Percentiles rank a stretch among this genome's conserved stretches.
These are phyloP conservation scores for Drosophila jambulina DNA, from an alignment of 1,140 invertebrate genomes.

Conservation along the genomic window DNA sequence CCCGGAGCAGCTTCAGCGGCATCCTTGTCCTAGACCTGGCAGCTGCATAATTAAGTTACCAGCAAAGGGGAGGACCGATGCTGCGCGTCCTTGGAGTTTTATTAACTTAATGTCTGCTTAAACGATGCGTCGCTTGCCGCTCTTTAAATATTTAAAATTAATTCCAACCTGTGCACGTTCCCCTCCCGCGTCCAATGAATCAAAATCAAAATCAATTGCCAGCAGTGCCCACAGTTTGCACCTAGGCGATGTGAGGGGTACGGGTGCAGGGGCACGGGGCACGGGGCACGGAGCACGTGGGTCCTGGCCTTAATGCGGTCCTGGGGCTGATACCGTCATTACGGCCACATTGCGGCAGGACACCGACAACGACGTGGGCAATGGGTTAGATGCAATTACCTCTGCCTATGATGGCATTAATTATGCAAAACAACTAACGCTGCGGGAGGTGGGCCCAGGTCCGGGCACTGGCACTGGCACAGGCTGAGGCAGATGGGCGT, in stretches of 20 bases:
- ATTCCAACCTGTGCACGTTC: conserved; percentile 43
- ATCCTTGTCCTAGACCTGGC: conserved; percentile 36
- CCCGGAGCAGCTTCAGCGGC: not conserved
- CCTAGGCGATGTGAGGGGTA: conserved; percentile 20
- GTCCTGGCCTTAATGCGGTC: conserved; percentile 25
- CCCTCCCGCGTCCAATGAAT: conserved; percentile 47
- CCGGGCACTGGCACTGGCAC: not conserved
- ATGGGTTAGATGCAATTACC: conserved; percentile 67
- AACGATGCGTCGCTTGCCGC: conserved; percentile 57
- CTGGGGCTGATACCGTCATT: conserved; percentile 64
- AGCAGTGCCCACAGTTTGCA: conserved; percentile 51
- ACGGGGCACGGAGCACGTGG: not conserved
- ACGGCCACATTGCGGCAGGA: conserved; percentile 68
- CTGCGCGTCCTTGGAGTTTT: conserved; percentile 71
- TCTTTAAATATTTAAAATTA: conserved; percentile 77
- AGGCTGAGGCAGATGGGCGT: not conserved
- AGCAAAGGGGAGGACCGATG: conserved; percentile 30
- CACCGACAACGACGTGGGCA: conserved; percentile 30
- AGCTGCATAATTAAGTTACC: conserved; percentile 76
- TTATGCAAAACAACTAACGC: conserved; percentile 70
- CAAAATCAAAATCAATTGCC: conserved; percentile 74
- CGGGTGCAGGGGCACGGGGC: not conserved
- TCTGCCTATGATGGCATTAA: conserved; percentile 74
- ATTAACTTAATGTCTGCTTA: conserved; percentile 78
- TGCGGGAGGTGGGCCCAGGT: conserved; percentile 4